Evolutionary conservation across 2,113 vertebrate genomes (phyloP).

Genomic region (Alexandromys fortis): DNA sequence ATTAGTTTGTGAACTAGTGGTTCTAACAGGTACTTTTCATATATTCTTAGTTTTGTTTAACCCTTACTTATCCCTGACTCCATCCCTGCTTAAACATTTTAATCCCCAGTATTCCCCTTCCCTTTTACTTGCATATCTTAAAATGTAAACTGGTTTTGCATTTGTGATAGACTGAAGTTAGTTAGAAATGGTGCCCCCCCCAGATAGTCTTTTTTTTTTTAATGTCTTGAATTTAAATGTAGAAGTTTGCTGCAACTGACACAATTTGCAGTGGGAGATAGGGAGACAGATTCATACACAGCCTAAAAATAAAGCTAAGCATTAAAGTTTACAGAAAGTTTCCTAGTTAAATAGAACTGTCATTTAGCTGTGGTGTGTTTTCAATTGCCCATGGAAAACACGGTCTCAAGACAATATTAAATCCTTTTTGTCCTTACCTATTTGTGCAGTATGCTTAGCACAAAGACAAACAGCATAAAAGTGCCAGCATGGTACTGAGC

Average conservation of each 20-base stretch:
- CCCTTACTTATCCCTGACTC: too few species aligned
- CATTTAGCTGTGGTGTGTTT: background rate
- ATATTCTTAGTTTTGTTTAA: background rate
- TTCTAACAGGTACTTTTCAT: background rate
- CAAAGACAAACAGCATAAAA: background rate
- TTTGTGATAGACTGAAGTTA: background rate
- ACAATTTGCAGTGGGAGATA: background rate
- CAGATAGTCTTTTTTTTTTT: background rate
- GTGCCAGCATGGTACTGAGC: background rate
- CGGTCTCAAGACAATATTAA: conserved; percentile 31
- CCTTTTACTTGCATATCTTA: background rate
- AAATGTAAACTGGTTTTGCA: background rate
- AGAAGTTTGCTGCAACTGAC: background rate
- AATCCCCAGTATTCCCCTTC: background rate
- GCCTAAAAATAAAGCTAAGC: background rate
- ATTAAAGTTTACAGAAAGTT: conserved; percentile 11
- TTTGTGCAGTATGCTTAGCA: background rate
- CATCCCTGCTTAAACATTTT: background rate
- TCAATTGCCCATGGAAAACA: conserved; percentile 20
- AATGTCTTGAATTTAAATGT: conserved; percentile 7
- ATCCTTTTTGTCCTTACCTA: background rate
- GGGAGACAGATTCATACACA: background rate
- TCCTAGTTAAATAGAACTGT: conserved; percentile 4
- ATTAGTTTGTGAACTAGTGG: background rate
- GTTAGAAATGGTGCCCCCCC: background rate